Evolutionary conservation across 2,888 invertebrate species (phyloP), one percentile per base, ranked within the genome.

Genomic region (Tholera decimalis): DNA sequence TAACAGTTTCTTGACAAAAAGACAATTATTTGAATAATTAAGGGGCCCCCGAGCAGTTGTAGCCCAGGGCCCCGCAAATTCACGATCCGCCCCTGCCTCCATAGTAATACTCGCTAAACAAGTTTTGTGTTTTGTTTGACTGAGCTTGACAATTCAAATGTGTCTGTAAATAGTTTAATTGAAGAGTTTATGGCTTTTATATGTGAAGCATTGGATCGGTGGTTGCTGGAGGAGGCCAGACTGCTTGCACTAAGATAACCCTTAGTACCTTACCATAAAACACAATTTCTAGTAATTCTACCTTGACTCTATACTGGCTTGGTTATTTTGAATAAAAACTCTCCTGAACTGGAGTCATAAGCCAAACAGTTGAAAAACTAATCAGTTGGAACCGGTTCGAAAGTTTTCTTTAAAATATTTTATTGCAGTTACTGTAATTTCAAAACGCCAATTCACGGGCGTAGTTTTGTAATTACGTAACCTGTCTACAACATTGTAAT

Each of bases 331-430:
- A 11, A 39, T 55, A 5, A 22, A 39, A 59, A 47, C 26, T 47
- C 33, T 5, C 7, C 5, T 41, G 7, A 35, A 35, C 26, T 50
- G 18, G 5, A 11, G 22, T 28, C 18, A 24, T 13, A 35, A 62
- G 9, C 26, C 13, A n/a, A 62, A 50, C 24, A 28, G 22, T 51
- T 51, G 53, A 13, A 44, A 58, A 55, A 54, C 24, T 53, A 55
- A 69, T 55, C 37, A 37, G 20, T 67, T 46, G 1, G 24, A 47
- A 39, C 33, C 33, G n/a, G 22, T 54, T 39, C 6, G 37, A 73
- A 50, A 55, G 28, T 55, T 51, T 41, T 49, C 7, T 33, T 47
- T 44, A 15, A 9, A 28, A 24, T 11, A 41, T 41, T 33, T 30
- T 43, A 13, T 41, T 71, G 8, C 33, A n/a, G 13, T 30, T 41